Percentiles rank a stretch among this genome's conserved stretches.
These are phyloP conservation scores for Ameiurus melas DNA, from an alignment of 2,113 vertebrate genomes.

Conservation along the genomic window DNA sequence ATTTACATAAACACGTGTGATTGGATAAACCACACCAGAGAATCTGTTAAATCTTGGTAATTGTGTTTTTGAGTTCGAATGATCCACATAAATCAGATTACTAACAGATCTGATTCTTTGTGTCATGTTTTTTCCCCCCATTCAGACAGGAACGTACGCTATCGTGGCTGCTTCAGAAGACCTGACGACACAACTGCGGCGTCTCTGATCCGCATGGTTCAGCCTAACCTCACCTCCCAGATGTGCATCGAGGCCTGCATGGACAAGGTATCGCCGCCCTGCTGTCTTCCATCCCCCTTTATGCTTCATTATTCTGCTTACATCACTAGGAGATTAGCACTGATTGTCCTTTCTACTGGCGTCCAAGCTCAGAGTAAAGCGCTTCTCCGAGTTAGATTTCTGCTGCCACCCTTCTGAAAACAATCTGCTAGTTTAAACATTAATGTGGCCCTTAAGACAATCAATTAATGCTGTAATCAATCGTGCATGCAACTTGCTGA, in stretches of 20 bases:
- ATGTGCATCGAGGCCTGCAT: constrained; percentile 81
- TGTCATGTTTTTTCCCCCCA: not conserved
- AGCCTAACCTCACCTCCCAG: constrained; percentile 79
- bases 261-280: constrained; percentile 74
- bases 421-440: constrained; percentile 49
- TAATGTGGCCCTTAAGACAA: constrained; percentile 44
- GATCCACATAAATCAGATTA: not conserved
- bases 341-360: constrained; percentile 24
- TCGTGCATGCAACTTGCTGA: constrained; percentile 24
- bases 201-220: constrained; percentile 70
- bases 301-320: not conserved
- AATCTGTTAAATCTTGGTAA: not conserved
- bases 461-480: constrained; percentile 53
- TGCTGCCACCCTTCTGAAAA: constrained; percentile 30
- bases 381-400: constrained; percentile 33
- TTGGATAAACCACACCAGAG: not conserved
- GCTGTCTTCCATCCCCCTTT: not conserved
- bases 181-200: constrained; percentile 75
- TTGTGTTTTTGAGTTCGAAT: not conserved
- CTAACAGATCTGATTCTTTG: not conserved
- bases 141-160: constrained; percentile 78
- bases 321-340: constrained; percentile 33
- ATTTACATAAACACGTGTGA: not conserved
- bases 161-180: constrained; percentile 80
- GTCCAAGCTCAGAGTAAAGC: not conserved